Evolutionary conservation across 2,113 vertebrate genomes (phyloP), one percentile per base, ranked within the genome.

Genomic region (Bufo gargarizans): DNA sequence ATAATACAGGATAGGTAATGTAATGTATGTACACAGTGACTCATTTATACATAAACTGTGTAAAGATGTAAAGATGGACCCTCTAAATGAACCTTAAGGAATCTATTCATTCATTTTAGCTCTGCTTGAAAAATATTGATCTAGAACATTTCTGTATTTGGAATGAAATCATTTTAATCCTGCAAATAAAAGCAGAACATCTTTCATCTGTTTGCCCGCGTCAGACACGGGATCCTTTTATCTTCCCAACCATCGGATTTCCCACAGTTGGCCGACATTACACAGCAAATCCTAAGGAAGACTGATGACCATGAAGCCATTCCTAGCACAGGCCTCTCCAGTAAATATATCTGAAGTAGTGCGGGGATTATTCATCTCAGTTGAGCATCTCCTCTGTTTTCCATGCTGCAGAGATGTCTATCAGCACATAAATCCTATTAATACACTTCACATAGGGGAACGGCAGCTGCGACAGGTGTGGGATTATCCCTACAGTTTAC

Each of bases 371-470:
- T 55, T 67, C 71, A 14, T 84, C 81, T 67, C 58, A 55, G 69
- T 65, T 14, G 78, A 84, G 87, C 11, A 45, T 88, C 72, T 58
- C 11, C 49, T 45, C 77, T 87, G 74, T 77, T 16, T 82, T 86
- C 56, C 90, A 86, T 33, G 83, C 19, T 74, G 77, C 55, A 58
- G 90, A 89, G 79, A 90, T 72, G 89, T 59, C 63, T 45, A 76
- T 47, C 13, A 85, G n/a, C 9, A 80, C 58, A 87, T 89, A 91
- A 85, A 80, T 83, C 80, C 87, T 89, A 91, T 50, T 0, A 49
- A 86, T 72, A 47, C 9, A 74, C 43, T 59, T 67, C 84, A 43
- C 76, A 55, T 85, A 33, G 72, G 65, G 91, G 89, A 87, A 85
- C 49, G 33, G 7, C n/a, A 90, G 89, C 55, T 79, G 82, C 65